Evolutionary conservation across 2,888 invertebrate species (phyloP), one percentile per base, ranked within the genome.

Genomic region (Bhutanitis thaidina): DNA sequence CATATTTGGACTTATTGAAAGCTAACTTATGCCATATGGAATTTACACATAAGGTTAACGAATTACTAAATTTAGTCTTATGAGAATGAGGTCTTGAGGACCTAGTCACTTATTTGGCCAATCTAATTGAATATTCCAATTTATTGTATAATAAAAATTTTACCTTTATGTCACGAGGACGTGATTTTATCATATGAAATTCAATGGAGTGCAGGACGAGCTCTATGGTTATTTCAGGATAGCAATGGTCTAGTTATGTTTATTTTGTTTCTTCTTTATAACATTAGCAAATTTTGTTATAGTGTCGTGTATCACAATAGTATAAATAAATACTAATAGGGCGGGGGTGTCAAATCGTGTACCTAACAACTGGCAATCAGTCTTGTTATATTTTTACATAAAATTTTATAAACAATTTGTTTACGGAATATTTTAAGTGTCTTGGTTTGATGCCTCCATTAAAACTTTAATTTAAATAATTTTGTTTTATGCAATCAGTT

Each of bases 11-110:
- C 85, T 87, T 88, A 85, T 87, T 87, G 88, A 87, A 89, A 88
- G 89, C 87, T 86, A 86, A 89, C 83, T 86, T 87, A 89, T 88
- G 89, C 89, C 89, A 89, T 89, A 88, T 78, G 89, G 88, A 88
- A 87, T 87, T 88, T 83, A 83, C 71, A 87, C 87, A 86, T 88
- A 88, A 88, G 87, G 83, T 86, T 88, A 85, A 89, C 89, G 89
- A 89, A 89, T 88, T 89, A 87, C 87, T 89, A 88, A 89, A 89
- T 83, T 86, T 87, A 87, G 87, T 80, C 77, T 87, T 84, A 87
- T 80, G 80, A 81, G 80, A 80, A 76, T 71, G 77, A 69, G 89
- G 87, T 87, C 87, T 77, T 81, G 75, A 71, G 72, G 87, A 84
- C 89, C 89, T 84, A 88, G 89, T 88, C 89, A 87, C 84, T 84